Conservation (phyloP, 2,113 vertebrate species). For the Notothenia coriiceps region DNA sequence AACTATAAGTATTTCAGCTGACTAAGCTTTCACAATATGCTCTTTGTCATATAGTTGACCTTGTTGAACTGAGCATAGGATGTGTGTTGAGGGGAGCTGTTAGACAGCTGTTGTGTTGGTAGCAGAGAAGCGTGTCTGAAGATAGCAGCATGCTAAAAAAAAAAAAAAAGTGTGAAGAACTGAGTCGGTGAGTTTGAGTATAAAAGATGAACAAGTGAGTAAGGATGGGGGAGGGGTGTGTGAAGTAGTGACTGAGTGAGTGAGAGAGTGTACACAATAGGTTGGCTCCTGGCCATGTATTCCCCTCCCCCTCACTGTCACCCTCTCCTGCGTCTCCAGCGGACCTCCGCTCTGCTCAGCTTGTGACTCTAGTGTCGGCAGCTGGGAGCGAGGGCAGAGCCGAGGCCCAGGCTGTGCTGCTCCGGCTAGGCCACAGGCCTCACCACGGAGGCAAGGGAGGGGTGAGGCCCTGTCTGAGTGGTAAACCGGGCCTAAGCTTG, state of each 20-base stretch:
- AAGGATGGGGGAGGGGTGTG: conserved; percentile 75
- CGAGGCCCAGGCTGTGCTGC: conserved; percentile 76
- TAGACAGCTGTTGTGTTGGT: conserved; percentile 31
- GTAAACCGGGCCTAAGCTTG: conserved; percentile 61
- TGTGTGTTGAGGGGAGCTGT: conserved; percentile 21
- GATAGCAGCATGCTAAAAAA: conserved; percentile 15
- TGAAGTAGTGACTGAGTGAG: conserved; percentile 74
- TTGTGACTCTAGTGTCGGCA: conserved; percentile 77
- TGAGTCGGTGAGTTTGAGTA: conserved; percentile 66
- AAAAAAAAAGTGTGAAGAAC: conserved; percentile 52
- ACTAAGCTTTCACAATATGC: background rate
- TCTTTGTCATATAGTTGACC: conserved; percentile 22
- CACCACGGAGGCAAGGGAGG: conserved; percentile 65
- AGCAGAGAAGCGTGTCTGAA: conserved; percentile 29
- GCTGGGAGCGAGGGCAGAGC: conserved; percentile 77
- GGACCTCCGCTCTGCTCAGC: conserved; percentile 72
- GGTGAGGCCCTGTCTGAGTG: conserved; percentile 72
- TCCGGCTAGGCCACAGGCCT: conserved; percentile 77
- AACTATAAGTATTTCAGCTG: conserved; percentile 8
- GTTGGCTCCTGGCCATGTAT: conserved; percentile 82
- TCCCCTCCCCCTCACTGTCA: conserved; percentile 80
- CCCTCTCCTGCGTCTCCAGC: conserved; percentile 77
- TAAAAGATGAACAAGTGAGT: conserved; percentile 77
- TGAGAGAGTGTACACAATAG: conserved; percentile 83
- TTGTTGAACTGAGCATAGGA: conserved; percentile 30